Evolutionary conservation across 1,140 invertebrate species (phyloP).

Genomic region (Propsilocerus akamusi): DNA sequence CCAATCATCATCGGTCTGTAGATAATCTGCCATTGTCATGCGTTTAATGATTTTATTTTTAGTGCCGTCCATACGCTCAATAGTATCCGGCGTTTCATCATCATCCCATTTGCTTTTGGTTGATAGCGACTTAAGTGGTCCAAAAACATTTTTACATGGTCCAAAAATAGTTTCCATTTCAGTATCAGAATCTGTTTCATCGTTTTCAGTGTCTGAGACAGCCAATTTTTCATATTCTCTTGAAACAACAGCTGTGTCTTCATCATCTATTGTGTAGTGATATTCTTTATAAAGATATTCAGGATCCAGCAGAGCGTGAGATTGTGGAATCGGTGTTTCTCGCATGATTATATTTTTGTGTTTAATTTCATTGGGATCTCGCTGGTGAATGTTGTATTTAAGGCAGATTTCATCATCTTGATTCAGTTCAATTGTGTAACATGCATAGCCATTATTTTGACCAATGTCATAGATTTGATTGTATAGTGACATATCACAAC

Average conservation of each 20-base stretch:
- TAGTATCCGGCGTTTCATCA: conserved; percentile 22
- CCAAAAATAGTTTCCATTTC: background rate
- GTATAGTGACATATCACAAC: background rate
- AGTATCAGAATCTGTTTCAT: background rate
- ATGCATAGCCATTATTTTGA: background rate
- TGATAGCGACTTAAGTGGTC: background rate
- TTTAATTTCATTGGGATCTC: background rate
- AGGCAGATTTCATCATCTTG: background rate
- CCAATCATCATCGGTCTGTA: conserved; percentile 64
- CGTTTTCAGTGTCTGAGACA: background rate
- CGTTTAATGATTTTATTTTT: conserved; percentile 37
- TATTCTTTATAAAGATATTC: background rate
- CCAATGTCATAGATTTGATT: background rate
- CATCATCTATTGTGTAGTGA: background rate
- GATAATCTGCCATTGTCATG: conserved; percentile 74
- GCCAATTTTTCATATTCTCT: background rate
- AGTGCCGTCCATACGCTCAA: conserved; percentile 77
- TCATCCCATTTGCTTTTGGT: conserved; percentile 23
- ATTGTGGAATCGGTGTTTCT: background rate
- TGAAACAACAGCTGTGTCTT: background rate
- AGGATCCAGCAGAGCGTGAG: background rate
- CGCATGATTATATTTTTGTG: background rate
- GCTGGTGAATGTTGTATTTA: background rate
- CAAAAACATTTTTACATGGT: background rate
- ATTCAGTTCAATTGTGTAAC: background rate